Evolutionary conservation across 1,140 invertebrate genomes (phyloP).

Genomic region (Magallana gigas): DNA sequence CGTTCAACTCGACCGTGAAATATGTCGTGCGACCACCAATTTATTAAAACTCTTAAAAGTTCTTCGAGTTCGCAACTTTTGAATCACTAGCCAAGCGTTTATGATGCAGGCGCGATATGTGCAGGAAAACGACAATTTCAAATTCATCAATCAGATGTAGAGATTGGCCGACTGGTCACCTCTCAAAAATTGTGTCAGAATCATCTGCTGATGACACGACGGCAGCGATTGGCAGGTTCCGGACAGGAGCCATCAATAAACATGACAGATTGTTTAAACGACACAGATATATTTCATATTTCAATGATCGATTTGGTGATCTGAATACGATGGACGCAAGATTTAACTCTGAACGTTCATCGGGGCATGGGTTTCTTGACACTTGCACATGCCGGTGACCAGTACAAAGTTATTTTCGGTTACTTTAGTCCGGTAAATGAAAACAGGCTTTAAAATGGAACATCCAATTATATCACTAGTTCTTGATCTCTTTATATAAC

Average conservation of each 20-base stretch:
- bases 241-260: slow-evolving; percentile 29
- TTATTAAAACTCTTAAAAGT: slow-evolving; percentile 16
- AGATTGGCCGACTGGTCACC: slow-evolving; percentile 22
- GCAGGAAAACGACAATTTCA: slow-evolving; percentile 34
- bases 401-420: too few species aligned
- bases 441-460: too few species aligned
- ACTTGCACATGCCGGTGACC: too few species aligned
- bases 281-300: slow-evolving; percentile 7
- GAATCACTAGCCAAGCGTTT: slow-evolving; percentile 4
- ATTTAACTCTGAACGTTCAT: too few species aligned
- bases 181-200: slow-evolving; percentile 28
- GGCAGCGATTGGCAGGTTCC: slow-evolving; percentile 1
- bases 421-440: too few species aligned
- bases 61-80: slow-evolving; percentile 34
- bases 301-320: not conserved
- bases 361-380: too few species aligned
- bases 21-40: slow-evolving; percentile 32
- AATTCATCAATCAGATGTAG: slow-evolving; percentile 25
- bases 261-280: slow-evolving; percentile 4
- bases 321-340: too few species aligned
- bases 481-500: too few species aligned
- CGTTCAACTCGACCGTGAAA: not conserved
- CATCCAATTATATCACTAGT: too few species aligned
- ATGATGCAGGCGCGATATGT: slow-evolving; percentile 24
- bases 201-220: slow-evolving; percentile 7